Evolutionary conservation across 2,113 vertebrate genomes (phyloP).

Genomic region (Scophthalmus maximus): DNA sequence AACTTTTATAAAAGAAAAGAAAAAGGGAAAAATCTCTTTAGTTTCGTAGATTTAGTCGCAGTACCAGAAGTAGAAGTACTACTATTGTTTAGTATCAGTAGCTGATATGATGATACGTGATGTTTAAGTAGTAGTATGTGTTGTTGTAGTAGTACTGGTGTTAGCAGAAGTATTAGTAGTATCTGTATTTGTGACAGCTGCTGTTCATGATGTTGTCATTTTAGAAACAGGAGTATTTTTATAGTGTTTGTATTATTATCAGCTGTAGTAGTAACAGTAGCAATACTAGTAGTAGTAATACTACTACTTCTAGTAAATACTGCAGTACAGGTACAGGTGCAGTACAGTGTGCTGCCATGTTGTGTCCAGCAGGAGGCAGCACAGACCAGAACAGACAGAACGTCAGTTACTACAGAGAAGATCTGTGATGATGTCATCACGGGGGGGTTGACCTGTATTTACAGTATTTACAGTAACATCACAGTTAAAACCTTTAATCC

Average conservation of each 20-base stretch:
- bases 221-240: neutral
- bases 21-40: too few species aligned
- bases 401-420: neutral
- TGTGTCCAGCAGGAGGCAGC: constrained; percentile 55
- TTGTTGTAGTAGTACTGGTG: neutral
- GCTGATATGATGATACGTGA: neutral
- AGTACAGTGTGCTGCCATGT: neutral
- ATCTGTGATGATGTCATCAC: too few species aligned
- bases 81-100: neutral
- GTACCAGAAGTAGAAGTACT: neutral
- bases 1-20: neutral
- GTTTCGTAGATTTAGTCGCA: neutral
- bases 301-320: neutral
- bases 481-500: constrained; percentile 62
- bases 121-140: too few species aligned
- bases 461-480: too few species aligned
- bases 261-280: neutral
- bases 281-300: too few species aligned
- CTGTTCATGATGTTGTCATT: neutral
- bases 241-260: neutral
- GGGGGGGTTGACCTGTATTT: too few species aligned
- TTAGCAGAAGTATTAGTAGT: too few species aligned
- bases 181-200: too few species aligned
- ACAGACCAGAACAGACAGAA: constrained; percentile 1
- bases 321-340: neutral